phyloP scores from a whole-genome alignment of 2,797 vertebrate genomes.

The Falco columbarius region DNA sequence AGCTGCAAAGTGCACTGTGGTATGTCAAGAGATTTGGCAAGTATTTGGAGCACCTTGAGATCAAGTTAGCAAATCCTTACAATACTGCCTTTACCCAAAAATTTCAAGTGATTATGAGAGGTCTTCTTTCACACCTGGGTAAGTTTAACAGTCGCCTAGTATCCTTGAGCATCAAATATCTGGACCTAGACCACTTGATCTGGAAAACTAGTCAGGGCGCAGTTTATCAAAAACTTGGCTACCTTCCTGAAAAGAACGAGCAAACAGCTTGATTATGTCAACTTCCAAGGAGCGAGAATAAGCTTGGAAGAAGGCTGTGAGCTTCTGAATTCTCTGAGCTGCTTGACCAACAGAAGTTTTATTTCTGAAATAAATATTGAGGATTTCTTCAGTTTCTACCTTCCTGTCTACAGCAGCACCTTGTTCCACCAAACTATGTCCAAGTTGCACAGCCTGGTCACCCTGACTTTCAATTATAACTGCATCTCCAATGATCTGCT shows the following conservation, averaged over 20 bases:
- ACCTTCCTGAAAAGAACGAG: constrained; percentile 73
- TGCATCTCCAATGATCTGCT: constrained; percentile 80
- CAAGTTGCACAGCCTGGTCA: constrained; percentile 58
- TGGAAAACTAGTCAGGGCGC: constrained; percentile 68
- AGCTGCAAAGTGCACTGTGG: constrained; percentile 66
- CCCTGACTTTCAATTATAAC: constrained; percentile 77
- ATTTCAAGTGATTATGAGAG: constrained; percentile 70
- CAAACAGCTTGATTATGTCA: constrained; percentile 71
- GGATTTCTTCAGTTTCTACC: constrained; percentile 72
- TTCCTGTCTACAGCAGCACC: constrained; percentile 61
- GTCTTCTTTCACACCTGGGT: constrained; percentile 68
- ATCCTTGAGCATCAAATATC: constrained; percentile 66
- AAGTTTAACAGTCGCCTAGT: constrained; percentile 69
- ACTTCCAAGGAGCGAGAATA: constrained; percentile 72
- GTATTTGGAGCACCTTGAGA: constrained; percentile 76
- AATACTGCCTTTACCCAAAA: constrained; percentile 51
- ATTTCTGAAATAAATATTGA: constrained; percentile 74
- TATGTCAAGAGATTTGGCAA: constrained; percentile 74
- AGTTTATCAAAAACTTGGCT: constrained; percentile 66
- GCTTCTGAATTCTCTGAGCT: constrained; percentile 74
- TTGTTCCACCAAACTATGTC: constrained; percentile 56
- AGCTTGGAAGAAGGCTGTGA: constrained; percentile 72
- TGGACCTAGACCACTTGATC: constrained; percentile 71
- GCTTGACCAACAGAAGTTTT: neutral
- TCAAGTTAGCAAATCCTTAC: constrained; percentile 72